Conservation (phyloP, 2,113 vertebrate genomes). For the Calypte anna region DNA sequence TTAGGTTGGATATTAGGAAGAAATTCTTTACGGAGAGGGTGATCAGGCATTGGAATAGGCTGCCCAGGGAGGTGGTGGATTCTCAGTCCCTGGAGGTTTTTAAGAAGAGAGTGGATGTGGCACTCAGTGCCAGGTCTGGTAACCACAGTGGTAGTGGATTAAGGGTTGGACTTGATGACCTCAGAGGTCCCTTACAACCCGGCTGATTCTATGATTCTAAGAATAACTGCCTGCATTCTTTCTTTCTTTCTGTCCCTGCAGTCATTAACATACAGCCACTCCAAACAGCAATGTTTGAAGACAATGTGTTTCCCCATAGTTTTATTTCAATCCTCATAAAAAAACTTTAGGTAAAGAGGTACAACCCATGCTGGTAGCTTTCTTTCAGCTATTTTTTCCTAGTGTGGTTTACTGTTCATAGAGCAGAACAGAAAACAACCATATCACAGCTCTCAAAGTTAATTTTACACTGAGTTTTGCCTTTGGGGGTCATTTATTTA, state of each 20-base stretch:
- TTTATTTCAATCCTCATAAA: neutral
- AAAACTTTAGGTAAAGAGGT: neutral
- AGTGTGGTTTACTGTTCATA: neutral
- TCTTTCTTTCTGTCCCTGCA: neutral
- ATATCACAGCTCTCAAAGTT: neutral
- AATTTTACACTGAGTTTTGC: neutral
- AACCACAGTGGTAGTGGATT: no score
- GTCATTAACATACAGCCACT: neutral
- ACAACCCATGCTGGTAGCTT: neutral
- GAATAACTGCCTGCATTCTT: neutral
- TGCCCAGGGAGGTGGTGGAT: no score
- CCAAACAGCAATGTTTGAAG: neutral
- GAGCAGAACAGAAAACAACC: neutral
- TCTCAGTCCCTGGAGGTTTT: no score
- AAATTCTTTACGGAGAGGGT: no score
- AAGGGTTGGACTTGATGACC: no score
- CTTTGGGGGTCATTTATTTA: neutral
- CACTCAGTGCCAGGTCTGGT: no score
- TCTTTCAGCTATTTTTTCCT: neutral
- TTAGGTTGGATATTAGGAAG: no score
- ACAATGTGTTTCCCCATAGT: neutral
- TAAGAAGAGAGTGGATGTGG: no score
- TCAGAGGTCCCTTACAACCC: no score
- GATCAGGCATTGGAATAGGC: no score
- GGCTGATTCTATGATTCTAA: no score